A percentile compares a stretch with the other conserved stretches of the same genome.
Evolutionary conservation across 2,888 invertebrate genomes (phyloP).

Genomic region (Schizotus pectinicornis): DNA sequence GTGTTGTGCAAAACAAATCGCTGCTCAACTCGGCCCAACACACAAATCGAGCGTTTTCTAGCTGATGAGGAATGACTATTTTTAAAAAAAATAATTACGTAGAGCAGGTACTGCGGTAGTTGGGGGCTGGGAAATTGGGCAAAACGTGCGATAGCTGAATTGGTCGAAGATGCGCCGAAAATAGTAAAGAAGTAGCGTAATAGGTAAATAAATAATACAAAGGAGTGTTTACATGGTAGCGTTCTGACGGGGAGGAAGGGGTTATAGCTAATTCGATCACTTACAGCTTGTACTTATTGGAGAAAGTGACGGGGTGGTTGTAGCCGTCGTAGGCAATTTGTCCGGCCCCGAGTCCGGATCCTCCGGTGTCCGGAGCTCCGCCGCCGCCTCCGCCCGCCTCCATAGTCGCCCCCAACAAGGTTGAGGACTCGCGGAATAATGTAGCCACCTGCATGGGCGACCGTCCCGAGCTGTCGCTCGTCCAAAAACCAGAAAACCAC

Average conservation of each 20-base stretch:
- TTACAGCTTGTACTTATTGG: slow-evolving; percentile 60
- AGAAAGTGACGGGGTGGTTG: slow-evolving; percentile 56
- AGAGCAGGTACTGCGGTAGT: too few species aligned
- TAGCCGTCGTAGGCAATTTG: slow-evolving; percentile 54
- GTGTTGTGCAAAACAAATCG: slow-evolving; percentile 22
- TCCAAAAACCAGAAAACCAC: slow-evolving; percentile 42
- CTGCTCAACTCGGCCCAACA: not conserved
- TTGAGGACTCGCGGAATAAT: slow-evolving; percentile 71
- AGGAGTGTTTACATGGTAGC: slow-evolving; percentile 42
- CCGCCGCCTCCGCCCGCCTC: slow-evolving; percentile 60
- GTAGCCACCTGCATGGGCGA: slow-evolving; percentile 71
- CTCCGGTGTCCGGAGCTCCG: slow-evolving; percentile 46
- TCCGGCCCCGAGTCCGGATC: slow-evolving; percentile 49
- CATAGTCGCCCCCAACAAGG: slow-evolving; percentile 69
- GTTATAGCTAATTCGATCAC: slow-evolving; percentile 36
- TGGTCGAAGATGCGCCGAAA: too few species aligned
- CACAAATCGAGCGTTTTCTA: too few species aligned
- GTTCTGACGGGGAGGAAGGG: too few species aligned
- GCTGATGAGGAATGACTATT: too few species aligned
- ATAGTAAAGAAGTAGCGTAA: not conserved
- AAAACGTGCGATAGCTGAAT: too few species aligned
- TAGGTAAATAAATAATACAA: slow-evolving; percentile 17
- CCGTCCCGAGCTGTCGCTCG: slow-evolving; percentile 51
- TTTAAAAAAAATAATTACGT: too few species aligned
- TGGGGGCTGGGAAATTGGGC: too few species aligned